Base-by-base conservation (phyloP, 2,113 vertebrate species). In the Tragelaphus scriptus region DNA sequence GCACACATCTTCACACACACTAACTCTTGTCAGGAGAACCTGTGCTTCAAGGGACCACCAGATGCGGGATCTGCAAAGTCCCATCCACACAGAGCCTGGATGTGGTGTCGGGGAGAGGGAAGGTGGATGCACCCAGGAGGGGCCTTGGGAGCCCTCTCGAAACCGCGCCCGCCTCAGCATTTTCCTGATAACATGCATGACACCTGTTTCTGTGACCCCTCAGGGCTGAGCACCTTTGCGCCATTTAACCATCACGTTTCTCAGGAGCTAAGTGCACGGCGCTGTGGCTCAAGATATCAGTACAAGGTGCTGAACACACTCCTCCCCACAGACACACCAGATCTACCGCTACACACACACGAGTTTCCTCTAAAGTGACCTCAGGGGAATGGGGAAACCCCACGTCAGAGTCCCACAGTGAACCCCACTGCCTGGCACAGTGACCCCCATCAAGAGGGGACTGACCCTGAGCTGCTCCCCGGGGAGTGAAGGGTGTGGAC, bases 1-100 rank as follows among this genome's bases (percentile, higher is more conserved):
- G 21, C 4, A 36, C 5, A 58, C 5, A 56, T 19, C 30, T 8
- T 36, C n/a, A n/a, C 10, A 13, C 1, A 0, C 32, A 44, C 10
- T 25, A 36, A 49, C 77, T 59, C 63, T n/a, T 10, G 36, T 44
- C 13, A 4, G 3, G 36, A n/a, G 14, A 14, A 44, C 10, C 6
- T 0, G 1, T 5, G 17, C 59, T 85, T 53, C 44, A 28, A 77
- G 77, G 40, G 25, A 19, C 13, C 10, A 36, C 13, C 16, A 49
- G 25, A 25, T 25, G 65, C 47, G 21, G 44, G 55, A 44, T 26
- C 21, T 82, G 26, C 32, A 87, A 47, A 63, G 21, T 53, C 7
- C 16, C 23, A 56, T 77, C 82, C 71, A 40, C 85, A 55, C 23
- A 49, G 55, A 68, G 51, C 14, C 23, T 30, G 56, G 58, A 61